These are phyloP conservation scores for Perodicticus potto DNA, from an alignment of 2,797 vertebrate species.

Conservation along the genomic window DNA sequence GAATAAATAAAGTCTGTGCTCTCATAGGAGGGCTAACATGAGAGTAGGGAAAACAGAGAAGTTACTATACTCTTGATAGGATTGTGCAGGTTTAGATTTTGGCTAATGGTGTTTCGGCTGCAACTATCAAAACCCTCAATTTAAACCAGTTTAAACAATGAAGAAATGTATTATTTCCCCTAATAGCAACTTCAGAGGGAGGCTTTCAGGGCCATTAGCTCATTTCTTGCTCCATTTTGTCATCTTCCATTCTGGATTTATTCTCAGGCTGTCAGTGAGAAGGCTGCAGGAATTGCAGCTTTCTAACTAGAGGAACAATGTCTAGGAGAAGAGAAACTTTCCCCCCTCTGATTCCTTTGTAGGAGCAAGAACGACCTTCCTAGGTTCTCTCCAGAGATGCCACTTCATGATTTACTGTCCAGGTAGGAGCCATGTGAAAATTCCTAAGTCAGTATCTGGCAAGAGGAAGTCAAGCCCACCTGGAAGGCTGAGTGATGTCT, in stretches of 20 bases:
- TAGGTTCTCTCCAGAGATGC: neutral
- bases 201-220: neutral
- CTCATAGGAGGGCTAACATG: neutral
- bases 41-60: neutral
- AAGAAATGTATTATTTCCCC: neutral
- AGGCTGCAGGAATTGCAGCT: neutral
- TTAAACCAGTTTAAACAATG: neutral
- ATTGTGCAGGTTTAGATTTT: neutral
- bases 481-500: neutral
- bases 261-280: neutral
- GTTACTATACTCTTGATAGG: neutral
- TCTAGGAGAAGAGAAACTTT: neutral
- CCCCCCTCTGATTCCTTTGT: neutral
- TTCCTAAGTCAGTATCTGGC: neutral
- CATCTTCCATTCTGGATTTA: neutral
- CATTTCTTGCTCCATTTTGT: neutral
- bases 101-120: neutral
- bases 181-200: neutral
- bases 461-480: neutral
- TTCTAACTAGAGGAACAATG: neutral
- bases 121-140: neutral
- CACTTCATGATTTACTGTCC: neutral
- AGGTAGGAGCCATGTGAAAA: neutral
- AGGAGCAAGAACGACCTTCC: neutral
- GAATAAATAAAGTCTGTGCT: neutral